These are phyloP conservation scores for Hoplodrina ambigua DNA, from an alignment of 2,888 invertebrate genomes.

Conservation along the genomic window DNA sequence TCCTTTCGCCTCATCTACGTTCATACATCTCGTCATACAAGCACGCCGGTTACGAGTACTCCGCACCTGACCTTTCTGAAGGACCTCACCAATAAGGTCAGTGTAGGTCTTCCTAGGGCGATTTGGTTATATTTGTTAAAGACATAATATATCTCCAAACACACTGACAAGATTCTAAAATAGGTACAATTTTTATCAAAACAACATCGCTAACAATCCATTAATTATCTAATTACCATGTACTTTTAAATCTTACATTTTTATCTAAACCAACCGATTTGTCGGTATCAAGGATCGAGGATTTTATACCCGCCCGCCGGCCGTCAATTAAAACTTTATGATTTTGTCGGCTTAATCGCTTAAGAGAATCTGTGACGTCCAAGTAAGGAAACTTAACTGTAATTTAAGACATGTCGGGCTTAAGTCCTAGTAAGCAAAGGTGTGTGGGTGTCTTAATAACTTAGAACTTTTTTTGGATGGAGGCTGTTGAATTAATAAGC, in stretches of 20 bases:
- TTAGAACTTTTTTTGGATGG: slow-evolving; percentile 7
- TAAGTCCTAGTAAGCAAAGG: slow-evolving; percentile 38
- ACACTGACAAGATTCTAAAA: too few species aligned
- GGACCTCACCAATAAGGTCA: too few species aligned
- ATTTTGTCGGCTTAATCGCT: slow-evolving; percentile 30
- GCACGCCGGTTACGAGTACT: too few species aligned
- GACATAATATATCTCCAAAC: too few species aligned
- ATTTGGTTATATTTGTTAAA: too few species aligned
- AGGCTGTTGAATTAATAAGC: slow-evolving; percentile 2
- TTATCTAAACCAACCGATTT: not conserved
- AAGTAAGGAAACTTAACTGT: slow-evolving; percentile 50
- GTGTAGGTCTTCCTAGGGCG: too few species aligned
- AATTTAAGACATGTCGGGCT: slow-evolving; percentile 30
- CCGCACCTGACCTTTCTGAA: too few species aligned
- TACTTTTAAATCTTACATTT: not conserved
- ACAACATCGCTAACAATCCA: too few species aligned
- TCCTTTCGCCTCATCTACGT: too few species aligned
- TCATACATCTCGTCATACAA: too few species aligned
- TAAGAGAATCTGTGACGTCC: slow-evolving; percentile 37
- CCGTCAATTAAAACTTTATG: slow-evolving; percentile 54
- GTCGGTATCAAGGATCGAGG: not conserved
- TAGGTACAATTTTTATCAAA: too few species aligned
- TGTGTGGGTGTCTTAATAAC: slow-evolving; percentile 31
- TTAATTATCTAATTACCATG: not conserved
- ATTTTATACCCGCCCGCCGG: slow-evolving; percentile 15